Evolutionary conservation across 2,797 vertebrate species (phyloP).

Genomic region (Paratrypauchen microcephalus): DNA sequence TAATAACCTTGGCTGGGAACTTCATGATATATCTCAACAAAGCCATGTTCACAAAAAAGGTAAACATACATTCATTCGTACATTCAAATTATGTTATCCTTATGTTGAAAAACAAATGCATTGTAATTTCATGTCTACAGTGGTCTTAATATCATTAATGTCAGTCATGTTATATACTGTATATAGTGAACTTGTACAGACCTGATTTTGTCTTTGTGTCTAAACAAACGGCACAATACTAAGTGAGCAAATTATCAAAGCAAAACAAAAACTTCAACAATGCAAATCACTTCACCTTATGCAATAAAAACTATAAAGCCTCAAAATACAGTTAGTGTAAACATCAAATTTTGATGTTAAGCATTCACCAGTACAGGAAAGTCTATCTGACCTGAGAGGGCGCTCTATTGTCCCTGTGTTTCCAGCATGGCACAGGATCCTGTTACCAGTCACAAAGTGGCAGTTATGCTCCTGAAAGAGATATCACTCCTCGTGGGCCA

Average conservation of each 20-base stretch:
- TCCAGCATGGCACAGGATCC: constrained; percentile 67
- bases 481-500: constrained; percentile 63
- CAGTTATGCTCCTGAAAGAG: constrained; percentile 75
- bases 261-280: not conserved
- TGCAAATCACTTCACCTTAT: not conserved
- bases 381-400: constrained; percentile 72
- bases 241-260: not conserved
- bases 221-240: too few relatives aligned
- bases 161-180: too few relatives aligned
- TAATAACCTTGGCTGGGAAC: too few relatives aligned
- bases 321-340: constrained; percentile 17
- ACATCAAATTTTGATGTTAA: constrained; percentile 51
- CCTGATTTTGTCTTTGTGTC: too few relatives aligned
- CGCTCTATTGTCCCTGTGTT: constrained; percentile 67
- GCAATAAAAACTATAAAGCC: not conserved
- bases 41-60: too few relatives aligned
- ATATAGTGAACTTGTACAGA: too few relatives aligned
- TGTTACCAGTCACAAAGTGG: constrained; percentile 75
- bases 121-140: too few relatives aligned
- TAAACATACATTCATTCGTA: too few relatives aligned
- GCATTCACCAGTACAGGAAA: constrained; percentile 55
- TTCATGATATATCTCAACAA: too few relatives aligned
- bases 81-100: too few relatives aligned
- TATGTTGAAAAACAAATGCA: too few relatives aligned
- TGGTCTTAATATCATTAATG: too few relatives aligned